phyloP scores from a whole-genome alignment of 2,888 invertebrate species.

The Monopis laevigella region DNA sequence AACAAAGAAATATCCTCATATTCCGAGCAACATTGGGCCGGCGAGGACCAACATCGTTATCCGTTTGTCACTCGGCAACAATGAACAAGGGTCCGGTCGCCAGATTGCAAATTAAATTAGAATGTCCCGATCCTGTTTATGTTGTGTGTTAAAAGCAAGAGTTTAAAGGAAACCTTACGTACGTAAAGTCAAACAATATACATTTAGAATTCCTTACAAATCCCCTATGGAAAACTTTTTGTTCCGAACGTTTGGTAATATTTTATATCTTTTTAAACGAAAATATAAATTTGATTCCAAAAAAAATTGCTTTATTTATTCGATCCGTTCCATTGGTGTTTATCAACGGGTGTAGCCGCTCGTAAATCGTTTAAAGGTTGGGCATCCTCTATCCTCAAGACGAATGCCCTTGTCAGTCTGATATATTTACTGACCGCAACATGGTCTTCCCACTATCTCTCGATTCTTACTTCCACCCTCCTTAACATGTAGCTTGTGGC shows the following conservation, averaged over 20 bases:
- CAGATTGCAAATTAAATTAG: slow-evolving; percentile 54
- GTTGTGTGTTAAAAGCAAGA: slow-evolving; percentile 46
- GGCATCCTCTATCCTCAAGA: slow-evolving; percentile 58
- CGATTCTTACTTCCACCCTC: slow-evolving; percentile 26
- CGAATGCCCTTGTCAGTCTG: slow-evolving; percentile 56
- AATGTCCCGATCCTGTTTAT: slow-evolving; percentile 42
- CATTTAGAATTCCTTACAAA: slow-evolving; percentile 6
- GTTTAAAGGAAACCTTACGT: slow-evolving; percentile 32
- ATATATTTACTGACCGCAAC: slow-evolving; percentile 58
- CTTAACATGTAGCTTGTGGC: slow-evolving; percentile 37
- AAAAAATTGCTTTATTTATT: slow-evolving; percentile 39
- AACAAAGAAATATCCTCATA: slow-evolving; percentile 29
- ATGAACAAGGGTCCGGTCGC: slow-evolving; percentile 34
- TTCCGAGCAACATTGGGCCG: slow-evolving; percentile 15
- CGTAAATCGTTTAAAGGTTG: slow-evolving; percentile 62
- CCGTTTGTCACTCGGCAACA: slow-evolving; percentile 40
- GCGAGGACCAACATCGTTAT: slow-evolving; percentile 31
- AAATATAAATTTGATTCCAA: slow-evolving; percentile 10
- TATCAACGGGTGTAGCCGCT: slow-evolving; percentile 44
- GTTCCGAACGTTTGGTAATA: background rate
- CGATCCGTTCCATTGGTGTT: slow-evolving; percentile 27
- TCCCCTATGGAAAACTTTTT: slow-evolving; percentile 2
- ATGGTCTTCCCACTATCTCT: slow-evolving; percentile 26
- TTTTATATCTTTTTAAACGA: slow-evolving; percentile 8
- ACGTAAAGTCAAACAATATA: slow-evolving; percentile 1